A percentile compares a stretch with the other conserved stretches of the same genome.
Conservation (phyloP, 1,140 invertebrate genomes). For the Temnothorax longispinosus region DNA sequence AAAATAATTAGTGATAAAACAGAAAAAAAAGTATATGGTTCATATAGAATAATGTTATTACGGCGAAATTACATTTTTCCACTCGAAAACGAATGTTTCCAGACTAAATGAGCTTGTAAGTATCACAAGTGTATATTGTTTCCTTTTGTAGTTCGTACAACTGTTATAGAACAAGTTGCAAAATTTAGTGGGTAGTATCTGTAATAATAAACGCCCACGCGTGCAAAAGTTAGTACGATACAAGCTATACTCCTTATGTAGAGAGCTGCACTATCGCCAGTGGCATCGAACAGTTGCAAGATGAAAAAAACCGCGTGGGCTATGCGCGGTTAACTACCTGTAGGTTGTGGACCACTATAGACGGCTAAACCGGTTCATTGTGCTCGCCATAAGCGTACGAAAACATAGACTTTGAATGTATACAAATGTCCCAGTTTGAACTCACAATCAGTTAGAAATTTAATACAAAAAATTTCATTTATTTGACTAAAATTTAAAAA, state of each 20-base stretch:
- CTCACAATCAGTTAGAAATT: neutral
- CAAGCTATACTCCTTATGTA: conserved; percentile 25
- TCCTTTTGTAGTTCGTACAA: neutral
- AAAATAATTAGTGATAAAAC: neutral
- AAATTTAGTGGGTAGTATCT: conserved; percentile 12
- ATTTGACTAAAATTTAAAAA: neutral
- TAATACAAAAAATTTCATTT: neutral
- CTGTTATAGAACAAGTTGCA: conserved; percentile 31
- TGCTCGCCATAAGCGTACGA: conserved; percentile 30
- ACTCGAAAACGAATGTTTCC: conserved; percentile 10
- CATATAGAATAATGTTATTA: neutral
- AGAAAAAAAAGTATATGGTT: neutral
- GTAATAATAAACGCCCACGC: conserved; percentile 55
- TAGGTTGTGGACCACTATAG: conserved; percentile 69
- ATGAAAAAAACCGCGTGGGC: conserved; percentile 55
- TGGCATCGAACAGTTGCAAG: conserved; percentile 68
- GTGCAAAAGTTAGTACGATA: conserved; percentile 32
- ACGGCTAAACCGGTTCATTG: conserved; percentile 71
- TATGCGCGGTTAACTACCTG: conserved; percentile 68
- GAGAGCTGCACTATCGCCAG: conserved; percentile 63
- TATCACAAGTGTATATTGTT: neutral
- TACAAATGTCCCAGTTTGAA: conserved; percentile 25
- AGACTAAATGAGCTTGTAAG: neutral
- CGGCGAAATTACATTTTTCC: neutral
- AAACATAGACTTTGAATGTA: conserved; percentile 67